phyloP scores from a whole-genome alignment of 2,113 vertebrate genomes.

The Poeciliopsis prolifica region DNA sequence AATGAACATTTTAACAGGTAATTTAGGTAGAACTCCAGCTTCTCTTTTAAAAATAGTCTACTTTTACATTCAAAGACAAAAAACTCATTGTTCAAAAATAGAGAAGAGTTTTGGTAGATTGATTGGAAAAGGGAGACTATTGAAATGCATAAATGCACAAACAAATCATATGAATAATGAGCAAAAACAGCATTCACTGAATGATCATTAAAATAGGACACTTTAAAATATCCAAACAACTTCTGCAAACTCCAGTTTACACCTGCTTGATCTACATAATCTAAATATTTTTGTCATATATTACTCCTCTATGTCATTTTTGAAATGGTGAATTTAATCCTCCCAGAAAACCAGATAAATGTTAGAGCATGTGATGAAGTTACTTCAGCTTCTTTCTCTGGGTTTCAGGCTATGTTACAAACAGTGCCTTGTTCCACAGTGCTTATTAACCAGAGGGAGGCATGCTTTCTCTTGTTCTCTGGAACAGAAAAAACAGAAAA shows the following conservation, averaged over 20 bases:
- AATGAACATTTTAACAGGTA: constrained; percentile 20
- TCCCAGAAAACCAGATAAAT: constrained; percentile 4
- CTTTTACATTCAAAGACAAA: constrained; percentile 25
- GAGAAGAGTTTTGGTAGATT: constrained; percentile 23
- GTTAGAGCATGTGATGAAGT: not conserved
- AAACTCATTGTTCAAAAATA: constrained; percentile 24
- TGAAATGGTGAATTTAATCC: not conserved
- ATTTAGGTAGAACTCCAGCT: constrained; percentile 11
- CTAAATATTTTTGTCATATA: not conserved
- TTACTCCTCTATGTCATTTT: not conserved
- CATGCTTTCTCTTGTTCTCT: too few relatives aligned
- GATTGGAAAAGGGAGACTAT: not conserved
- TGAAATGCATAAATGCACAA: constrained; percentile 17
- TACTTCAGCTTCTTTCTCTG: constrained; percentile 11
- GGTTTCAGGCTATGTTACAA: not conserved
- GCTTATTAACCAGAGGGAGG: not conserved
- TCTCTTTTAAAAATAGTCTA: too few relatives aligned
- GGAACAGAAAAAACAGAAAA: not conserved
- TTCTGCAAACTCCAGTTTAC: constrained; percentile 6
- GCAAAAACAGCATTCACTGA: constrained; percentile 15
- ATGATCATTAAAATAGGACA: constrained; percentile 7
- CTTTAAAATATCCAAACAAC: constrained; percentile 13
- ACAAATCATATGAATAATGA: constrained; percentile 11
- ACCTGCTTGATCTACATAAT: constrained; percentile 1
- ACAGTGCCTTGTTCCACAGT: not conserved